Percentiles rank a stretch among this genome's conserved stretches.
These are phyloP conservation scores for Gonatopus flavifemur DNA, from an alignment of 1,140 invertebrate genomes.

Conservation along the genomic window DNA sequence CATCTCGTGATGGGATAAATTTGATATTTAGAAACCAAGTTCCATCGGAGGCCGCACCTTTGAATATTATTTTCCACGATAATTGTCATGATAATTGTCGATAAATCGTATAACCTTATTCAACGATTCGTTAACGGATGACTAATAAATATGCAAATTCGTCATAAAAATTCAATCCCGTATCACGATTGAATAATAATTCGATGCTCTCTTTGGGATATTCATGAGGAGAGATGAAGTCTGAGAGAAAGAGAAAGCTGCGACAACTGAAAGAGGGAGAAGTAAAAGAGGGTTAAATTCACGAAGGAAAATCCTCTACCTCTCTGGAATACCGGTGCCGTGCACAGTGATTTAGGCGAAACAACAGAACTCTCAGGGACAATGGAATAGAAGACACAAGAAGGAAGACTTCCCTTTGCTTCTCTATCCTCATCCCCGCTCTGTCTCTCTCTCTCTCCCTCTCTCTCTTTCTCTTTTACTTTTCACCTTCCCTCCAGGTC, in stretches of 20 bases:
- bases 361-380: conserved; percentile 35
- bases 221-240: conserved; percentile 8
- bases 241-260: background rate
- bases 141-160: no score
- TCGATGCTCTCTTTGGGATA: background rate
- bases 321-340: conserved; percentile 16
- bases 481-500: background rate
- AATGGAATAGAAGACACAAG: conserved; percentile 21
- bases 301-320: conserved; percentile 21
- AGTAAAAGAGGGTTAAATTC: conserved; percentile 23
- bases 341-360: conserved; percentile 32
- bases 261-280: conserved; percentile 13
- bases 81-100: no score
- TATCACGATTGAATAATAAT: no score
- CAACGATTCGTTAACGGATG: no score
- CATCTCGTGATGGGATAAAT: no score
- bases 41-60: no score
- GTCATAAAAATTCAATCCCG: no score
- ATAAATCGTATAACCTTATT: no score
- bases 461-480: no score
- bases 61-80: no score
- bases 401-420: conserved; percentile 4
- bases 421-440: background rate
- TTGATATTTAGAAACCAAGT: no score
- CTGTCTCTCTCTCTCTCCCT: background rate